These are phyloP conservation scores for Hemicrepidius hirtus DNA, from an alignment of 2,888 invertebrate species.

Conservation along the genomic window DNA sequence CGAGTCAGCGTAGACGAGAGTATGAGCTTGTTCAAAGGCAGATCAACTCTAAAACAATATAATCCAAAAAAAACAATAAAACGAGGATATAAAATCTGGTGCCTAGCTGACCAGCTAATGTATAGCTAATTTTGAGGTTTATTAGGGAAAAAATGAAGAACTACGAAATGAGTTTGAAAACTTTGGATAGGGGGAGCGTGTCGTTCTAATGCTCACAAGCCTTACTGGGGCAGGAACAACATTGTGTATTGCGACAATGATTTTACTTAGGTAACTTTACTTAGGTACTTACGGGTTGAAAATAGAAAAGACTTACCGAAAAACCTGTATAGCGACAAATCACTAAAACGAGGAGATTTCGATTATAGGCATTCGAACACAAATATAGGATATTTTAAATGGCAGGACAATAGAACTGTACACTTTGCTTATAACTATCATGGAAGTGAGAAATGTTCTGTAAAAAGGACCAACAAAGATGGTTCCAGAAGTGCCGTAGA, in stretches of 20 bases:
- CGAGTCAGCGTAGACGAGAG: constrained; percentile 18
- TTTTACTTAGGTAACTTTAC: not conserved
- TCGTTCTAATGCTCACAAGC: constrained; percentile 1
- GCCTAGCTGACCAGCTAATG: constrained; percentile 8
- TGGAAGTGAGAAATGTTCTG: not conserved
- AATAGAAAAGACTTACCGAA: not conserved
- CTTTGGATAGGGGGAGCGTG: not conserved
- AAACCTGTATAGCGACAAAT: constrained; percentile 12
- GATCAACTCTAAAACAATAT: constrained; percentile 2
- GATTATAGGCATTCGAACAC: constrained; percentile 27
- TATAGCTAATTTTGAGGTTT: constrained; percentile 25
- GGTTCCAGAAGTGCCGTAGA: not conserved
- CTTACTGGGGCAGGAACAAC: not conserved
- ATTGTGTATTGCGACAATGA: constrained; percentile 3
- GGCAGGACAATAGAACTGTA: constrained; percentile 32
- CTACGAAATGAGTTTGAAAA: not conserved
- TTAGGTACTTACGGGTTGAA: not conserved
- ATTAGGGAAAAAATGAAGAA: constrained; percentile 20
- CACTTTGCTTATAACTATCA: constrained; percentile 10
- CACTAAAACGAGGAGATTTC: constrained; percentile 27
- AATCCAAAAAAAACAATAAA: constrained; percentile 33
- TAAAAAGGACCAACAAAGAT: not conserved
- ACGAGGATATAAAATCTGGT: constrained; percentile 18
- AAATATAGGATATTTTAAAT: constrained; percentile 7
- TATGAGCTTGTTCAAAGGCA: constrained; percentile 20